phyloP scores from a whole-genome alignment of 2,113 vertebrate species.

The Puffinus mauretanicus region DNA sequence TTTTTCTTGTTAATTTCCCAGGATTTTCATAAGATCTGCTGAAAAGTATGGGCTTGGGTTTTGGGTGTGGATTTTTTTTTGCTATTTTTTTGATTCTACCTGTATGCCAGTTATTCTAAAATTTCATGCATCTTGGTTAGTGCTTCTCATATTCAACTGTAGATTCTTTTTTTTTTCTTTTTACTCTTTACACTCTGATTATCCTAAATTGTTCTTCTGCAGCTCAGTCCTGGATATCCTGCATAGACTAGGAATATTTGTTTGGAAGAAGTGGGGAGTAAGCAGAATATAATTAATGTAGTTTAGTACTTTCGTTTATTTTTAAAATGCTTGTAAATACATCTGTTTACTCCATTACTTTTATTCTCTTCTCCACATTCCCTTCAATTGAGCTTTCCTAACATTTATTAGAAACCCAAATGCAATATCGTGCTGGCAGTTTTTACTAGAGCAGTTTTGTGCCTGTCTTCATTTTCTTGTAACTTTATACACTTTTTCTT shows the following conservation, averaged over 20 bases:
- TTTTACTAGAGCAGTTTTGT: background rate
- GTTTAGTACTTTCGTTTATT: background rate
- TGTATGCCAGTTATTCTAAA: background rate
- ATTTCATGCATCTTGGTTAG: background rate
- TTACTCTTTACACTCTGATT: background rate
- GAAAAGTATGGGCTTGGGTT: background rate
- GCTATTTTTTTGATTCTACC: background rate
- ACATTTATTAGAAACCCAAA: background rate
- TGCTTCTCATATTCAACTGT: background rate
- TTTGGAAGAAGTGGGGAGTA: background rate
- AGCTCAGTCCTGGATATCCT: background rate
- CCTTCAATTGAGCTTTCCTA: background rate
- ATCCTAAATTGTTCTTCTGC: background rate
- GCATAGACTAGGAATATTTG: background rate
- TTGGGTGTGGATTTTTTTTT: background rate
- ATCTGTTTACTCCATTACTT: background rate
- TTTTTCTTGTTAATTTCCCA: background rate
- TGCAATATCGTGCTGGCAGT: background rate
- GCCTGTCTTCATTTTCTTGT: background rate
- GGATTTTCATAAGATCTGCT: background rate
- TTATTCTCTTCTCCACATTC: background rate
- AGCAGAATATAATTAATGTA: background rate
- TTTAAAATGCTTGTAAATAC: background rate
- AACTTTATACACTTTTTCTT: background rate
- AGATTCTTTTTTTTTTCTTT: background rate